Conservation (phyloP, 35 echinoderm and acorn worm genomes). For the Strongylocentrotus purpuratus region DNA sequence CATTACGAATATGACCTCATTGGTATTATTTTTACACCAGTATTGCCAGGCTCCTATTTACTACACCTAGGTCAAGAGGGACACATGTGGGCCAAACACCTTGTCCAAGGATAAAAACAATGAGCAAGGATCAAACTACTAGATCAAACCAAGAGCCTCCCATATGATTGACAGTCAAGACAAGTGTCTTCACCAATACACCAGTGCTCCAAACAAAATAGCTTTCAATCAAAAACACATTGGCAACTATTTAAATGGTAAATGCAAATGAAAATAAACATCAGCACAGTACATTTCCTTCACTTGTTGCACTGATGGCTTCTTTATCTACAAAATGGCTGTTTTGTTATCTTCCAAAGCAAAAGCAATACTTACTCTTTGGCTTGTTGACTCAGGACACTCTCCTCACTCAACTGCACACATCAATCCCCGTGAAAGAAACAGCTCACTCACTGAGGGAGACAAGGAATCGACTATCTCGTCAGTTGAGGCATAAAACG, state of each 20-base stretch:
- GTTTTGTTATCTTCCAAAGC: neutral
- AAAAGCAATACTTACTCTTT: neutral
- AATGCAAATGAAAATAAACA: neutral
- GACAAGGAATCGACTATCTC: neutral
- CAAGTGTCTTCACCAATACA: no score
- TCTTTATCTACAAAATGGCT: neutral
- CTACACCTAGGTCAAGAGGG: no score
- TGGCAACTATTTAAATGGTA: neutral
- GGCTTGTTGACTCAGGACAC: neutral
- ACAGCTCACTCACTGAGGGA: neutral
- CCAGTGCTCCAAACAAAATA: neutral
- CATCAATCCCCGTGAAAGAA: neutral
- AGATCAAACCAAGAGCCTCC: no score
- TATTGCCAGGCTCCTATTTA: no score
- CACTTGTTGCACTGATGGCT: neutral
- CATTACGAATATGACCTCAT: no score
- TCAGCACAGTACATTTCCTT: neutral
- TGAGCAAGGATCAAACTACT: no score
- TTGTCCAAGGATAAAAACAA: no score
- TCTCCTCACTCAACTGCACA: neutral
- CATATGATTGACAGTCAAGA: no score
- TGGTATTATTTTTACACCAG: no score
- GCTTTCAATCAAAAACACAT: neutral
- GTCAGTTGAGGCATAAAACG: neutral
- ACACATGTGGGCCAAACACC: no score